A percentile compares a stretch with the other conserved stretches of the same genome.
These are phyloP conservation scores for Pseudochaenichthys georgianus DNA, from an alignment of 2,797 vertebrate genomes.

Conservation along the genomic window DNA sequence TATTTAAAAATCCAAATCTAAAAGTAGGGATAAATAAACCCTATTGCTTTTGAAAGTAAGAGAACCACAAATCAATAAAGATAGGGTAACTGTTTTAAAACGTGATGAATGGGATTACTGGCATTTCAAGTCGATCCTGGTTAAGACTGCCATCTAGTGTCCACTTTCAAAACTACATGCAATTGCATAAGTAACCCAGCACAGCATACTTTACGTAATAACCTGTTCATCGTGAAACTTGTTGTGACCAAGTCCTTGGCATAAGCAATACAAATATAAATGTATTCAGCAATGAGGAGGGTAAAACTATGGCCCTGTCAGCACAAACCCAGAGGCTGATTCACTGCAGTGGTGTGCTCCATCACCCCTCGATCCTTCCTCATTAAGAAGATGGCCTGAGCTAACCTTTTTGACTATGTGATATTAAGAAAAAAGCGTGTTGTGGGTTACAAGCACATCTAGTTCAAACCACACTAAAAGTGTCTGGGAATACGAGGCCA, in stretches of 20 bases:
- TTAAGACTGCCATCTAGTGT: slow-evolving; percentile 50
- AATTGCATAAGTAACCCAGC: background rate
- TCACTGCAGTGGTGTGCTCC: background rate
- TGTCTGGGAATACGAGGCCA: background rate
- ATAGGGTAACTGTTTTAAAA: background rate
- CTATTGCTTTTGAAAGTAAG: background rate
- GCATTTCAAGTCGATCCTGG: background rate
- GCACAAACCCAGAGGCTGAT: too few relatives aligned
- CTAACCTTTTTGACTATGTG: background rate
- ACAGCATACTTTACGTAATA: background rate
- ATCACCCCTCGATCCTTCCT: background rate
- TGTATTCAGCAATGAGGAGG: background rate
- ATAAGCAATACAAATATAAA: background rate
- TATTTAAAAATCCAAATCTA: background rate
- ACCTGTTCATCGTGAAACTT: background rate
- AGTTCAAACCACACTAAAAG: slow-evolving; percentile 13
- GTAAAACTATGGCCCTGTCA: background rate
- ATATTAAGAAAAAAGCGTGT: background rate
- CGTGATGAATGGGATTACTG: background rate
- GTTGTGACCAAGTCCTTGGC: background rate
- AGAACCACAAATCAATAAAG: background rate
- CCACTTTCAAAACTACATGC: background rate
- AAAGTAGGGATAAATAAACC: background rate
- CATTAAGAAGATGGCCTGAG: background rate
- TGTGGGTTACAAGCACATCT: slow-evolving; percentile 1